Base-by-base conservation (phyloP, 2,797 vertebrate species). In the Sebastes wilsoni region DNA sequence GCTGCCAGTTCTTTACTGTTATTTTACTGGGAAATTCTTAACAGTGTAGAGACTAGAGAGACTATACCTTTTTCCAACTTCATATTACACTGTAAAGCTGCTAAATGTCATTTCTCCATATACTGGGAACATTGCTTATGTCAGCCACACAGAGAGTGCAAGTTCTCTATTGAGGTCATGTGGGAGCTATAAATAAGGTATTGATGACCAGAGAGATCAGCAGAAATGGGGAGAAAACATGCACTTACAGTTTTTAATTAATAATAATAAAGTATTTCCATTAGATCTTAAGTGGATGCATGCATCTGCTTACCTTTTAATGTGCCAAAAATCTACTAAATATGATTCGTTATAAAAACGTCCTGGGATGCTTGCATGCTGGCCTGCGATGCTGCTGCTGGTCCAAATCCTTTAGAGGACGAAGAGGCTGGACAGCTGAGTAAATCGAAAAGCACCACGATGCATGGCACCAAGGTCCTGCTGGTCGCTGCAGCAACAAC, bases 271-370 rank as follows among this genome's bases (percentile, higher is more conserved):
- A 12, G 4, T 18, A 1, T 58, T 38, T 72, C 12, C 22, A 55
- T 28, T 52, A 5, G 9, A 36, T 32, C 22, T 61, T 25, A 66
- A 71, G 4, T 32, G 8, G 25, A 66, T 28, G n/a, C 1, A 34
- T 34, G 32, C 8, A 1, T 65, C 27, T 38, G 22, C 83, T 91
- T 83, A 94, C 93, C 93, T 91, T 87, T 56, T 66, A 72, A 75
- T 36, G 20, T 42, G 16, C 20, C 56, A n/a, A 59, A 78, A 85
- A 36, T 68, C 66, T 52, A 80, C 55, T 67, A 79, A 77, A 75
- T 67, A 1, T 2, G 64, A 61, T 60, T 72, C 8, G 72, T 88
- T 84, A 77, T 54, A 60, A 81, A 82, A 77, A 25, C 75, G 68
- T 83, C 78, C 88, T 81, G 74, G 8, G 60, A 20, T 72, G 60